These are phyloP conservation scores for Clepsis dumicolana DNA, from an alignment of 2,888 invertebrate genomes.

Conservation along the genomic window DNA sequence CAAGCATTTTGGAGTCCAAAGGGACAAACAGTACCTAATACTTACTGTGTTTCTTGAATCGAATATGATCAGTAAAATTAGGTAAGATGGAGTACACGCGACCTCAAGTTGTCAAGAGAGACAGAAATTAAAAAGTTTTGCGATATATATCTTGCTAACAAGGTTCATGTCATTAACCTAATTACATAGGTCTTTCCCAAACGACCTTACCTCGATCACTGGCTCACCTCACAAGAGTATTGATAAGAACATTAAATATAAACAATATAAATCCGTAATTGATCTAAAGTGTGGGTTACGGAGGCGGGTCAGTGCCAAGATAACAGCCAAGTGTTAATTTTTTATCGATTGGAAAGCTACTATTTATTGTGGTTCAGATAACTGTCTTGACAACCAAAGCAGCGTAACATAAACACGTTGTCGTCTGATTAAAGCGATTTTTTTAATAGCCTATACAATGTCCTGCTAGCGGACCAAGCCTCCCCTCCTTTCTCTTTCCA, in stretches of 20 bases:
- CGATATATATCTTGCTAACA: not conserved
- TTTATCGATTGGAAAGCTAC: conserved; percentile 29
- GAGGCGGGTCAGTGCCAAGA: conserved; percentile 24
- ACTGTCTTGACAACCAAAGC: conserved; percentile 16
- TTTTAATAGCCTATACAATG: no score
- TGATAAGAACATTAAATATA: not conserved
- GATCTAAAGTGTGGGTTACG: conserved; percentile 32
- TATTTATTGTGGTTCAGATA: conserved; percentile 32
- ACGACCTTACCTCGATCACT: not conserved
- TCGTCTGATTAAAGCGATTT: not conserved
- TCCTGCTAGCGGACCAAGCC: not conserved
- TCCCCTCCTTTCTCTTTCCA: no score
- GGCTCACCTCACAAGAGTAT: not conserved
- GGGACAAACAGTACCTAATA: no score
- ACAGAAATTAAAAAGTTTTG: not conserved
- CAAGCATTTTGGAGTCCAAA: no score
- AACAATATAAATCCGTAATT: conserved; percentile 19
- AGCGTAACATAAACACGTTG: conserved; percentile 25
- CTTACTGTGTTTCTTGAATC: no score
- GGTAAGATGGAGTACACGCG: no score
- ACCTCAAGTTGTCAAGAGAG: no score
- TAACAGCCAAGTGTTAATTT: conserved; percentile 33
- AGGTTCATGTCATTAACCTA: conserved; percentile 1
- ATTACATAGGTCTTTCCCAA: conserved; percentile 2
- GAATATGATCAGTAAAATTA: no score